These are phyloP conservation scores for Epirrhoe tristata DNA, from an alignment of 2,888 invertebrate genomes.

Conservation along the genomic window DNA sequence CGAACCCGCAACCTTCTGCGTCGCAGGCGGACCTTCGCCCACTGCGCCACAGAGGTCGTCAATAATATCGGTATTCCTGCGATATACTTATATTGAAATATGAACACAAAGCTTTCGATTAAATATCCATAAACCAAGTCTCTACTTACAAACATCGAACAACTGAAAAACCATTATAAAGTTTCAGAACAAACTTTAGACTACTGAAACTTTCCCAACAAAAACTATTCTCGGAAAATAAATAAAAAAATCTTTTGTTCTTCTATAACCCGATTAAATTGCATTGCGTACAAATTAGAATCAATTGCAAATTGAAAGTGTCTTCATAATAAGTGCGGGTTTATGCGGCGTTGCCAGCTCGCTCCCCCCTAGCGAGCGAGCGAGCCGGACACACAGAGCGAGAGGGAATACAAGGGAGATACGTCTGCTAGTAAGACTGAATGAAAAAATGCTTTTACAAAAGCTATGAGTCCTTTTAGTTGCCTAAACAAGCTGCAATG, in stretches of 20 bases:
- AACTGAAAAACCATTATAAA: neutral
- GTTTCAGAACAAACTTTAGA: neutral
- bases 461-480: constrained; percentile 7
- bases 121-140: neutral
- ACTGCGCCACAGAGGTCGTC: too few species aligned
- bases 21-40: too few species aligned
- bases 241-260: constrained; percentile 23
- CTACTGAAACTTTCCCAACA: neutral
- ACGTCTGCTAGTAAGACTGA: constrained; percentile 42
- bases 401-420: constrained; percentile 50
- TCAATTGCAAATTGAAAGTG: constrained; percentile 36
- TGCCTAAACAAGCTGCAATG: constrained; percentile 13
- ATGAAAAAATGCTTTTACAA: constrained; percentile 42
- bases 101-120: too few species aligned
- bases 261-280: constrained; percentile 28
- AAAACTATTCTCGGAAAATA: constrained; percentile 8
- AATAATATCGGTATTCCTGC: too few species aligned
- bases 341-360: constrained; percentile 66
- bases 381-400: constrained; percentile 49
- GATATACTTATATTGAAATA: too few species aligned
- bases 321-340: constrained; percentile 48
- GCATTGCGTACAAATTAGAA: constrained; percentile 18
- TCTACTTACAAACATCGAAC: neutral
- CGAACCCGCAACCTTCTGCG: too few species aligned
- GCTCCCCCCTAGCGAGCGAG: constrained; percentile 59